Evolutionary conservation across 2,797 vertebrate genomes (phyloP).

Genomic region (Okamejei kenojei): DNA sequence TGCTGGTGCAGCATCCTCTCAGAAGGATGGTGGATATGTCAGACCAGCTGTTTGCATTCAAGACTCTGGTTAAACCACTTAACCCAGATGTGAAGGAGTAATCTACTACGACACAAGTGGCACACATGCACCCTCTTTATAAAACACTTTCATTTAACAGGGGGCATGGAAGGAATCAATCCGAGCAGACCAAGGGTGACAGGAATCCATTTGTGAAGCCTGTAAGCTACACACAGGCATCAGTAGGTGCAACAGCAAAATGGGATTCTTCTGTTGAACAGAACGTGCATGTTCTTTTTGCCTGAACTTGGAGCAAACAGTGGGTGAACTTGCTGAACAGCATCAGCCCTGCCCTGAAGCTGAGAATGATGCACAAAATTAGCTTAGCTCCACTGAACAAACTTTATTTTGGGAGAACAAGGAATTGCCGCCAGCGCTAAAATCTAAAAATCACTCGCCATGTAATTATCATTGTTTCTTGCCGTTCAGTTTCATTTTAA

Average conservation of each 20-base stretch:
- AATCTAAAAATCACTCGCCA: neutral
- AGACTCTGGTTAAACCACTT: neutral
- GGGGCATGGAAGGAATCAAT: neutral
- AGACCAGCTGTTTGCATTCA: neutral
- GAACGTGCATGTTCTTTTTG: neutral
- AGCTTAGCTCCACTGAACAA: neutral
- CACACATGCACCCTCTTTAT: neutral
- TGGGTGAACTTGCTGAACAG: neutral
- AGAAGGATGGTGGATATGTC: neutral
- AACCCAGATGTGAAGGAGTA: neutral
- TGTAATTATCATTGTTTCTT: neutral
- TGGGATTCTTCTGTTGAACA: neutral
- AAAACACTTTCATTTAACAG: neutral
- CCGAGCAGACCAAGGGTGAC: neutral
- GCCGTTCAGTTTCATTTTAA: neutral
- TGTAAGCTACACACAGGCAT: neutral
- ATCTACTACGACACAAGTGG: neutral
- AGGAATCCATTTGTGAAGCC: neutral
- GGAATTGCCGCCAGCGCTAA: neutral
- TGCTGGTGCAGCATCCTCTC: neutral
- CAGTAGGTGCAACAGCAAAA: neutral
- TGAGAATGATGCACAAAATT: neutral
- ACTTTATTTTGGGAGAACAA: neutral
- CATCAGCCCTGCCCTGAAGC: no score
- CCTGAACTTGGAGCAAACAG: neutral